Conservation (phyloP, 1,140 invertebrate species). For the Vollenhovia emeryi region DNA sequence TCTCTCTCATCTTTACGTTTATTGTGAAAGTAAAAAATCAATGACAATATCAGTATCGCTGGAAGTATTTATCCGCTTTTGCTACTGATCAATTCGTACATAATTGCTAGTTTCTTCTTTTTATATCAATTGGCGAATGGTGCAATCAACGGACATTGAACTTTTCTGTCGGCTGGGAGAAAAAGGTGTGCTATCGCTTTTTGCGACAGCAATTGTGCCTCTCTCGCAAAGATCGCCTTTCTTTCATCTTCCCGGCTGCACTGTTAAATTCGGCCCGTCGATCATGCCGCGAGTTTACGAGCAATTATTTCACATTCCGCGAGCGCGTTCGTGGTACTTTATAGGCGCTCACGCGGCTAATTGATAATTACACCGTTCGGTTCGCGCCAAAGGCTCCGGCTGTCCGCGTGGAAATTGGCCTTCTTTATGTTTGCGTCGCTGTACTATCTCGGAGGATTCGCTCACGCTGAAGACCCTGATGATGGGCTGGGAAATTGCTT, state of each 20-base stretch:
- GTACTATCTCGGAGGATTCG: slow-evolving; percentile 18
- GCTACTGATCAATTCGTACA: not conserved
- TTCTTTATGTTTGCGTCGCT: slow-evolving; percentile 46
- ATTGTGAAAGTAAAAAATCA: not conserved
- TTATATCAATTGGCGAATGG: not conserved
- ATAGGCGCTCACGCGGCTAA: slow-evolving; percentile 41
- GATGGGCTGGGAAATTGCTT: slow-evolving; percentile 35
- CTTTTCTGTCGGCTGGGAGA: not conserved
- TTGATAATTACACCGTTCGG: slow-evolving; percentile 60
- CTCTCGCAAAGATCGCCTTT: not conserved
- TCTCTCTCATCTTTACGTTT: not conserved
- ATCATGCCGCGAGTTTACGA: slow-evolving; percentile 24
- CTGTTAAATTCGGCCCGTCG: not conserved
- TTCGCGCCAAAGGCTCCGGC: not conserved
- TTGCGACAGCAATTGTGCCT: not conserved
- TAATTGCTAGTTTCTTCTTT: not conserved
- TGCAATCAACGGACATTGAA: not conserved
- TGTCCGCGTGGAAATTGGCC: slow-evolving; percentile 40
- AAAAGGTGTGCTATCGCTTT: not conserved
- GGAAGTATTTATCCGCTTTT: not conserved
- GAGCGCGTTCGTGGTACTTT: slow-evolving; percentile 21
- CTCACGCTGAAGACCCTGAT: slow-evolving; percentile 5
- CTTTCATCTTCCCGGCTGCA: not conserved
- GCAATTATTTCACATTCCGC: slow-evolving; percentile 49
- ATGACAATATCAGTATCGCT: not conserved